Evolutionary conservation across 2,888 invertebrate species (phyloP).

Genomic region (Hirtodrosophila confusa): DNA sequence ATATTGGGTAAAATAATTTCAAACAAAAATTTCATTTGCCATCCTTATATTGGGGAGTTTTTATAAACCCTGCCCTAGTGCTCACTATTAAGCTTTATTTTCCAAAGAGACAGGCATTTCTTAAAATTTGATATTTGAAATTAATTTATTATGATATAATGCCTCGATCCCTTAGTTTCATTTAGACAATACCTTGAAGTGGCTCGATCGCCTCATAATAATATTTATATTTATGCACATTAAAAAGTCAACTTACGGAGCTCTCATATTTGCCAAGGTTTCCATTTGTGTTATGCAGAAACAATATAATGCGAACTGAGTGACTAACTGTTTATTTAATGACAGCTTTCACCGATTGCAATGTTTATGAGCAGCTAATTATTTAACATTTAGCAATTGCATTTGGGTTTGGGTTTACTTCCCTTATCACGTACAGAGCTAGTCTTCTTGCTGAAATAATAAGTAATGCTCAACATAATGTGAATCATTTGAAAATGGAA

Average conservation of each 20-base stretch:
- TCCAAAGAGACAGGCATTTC: no score
- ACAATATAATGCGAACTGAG: conserved; percentile 14
- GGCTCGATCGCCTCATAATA: no score
- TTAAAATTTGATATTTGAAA: no score
- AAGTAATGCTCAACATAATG: neutral
- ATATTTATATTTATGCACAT: no score
- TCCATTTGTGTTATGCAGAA: conserved; percentile 24
- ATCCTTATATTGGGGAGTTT: no score
- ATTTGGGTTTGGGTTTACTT: conserved; percentile 8
- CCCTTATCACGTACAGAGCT: conserved; percentile 42
- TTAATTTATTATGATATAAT: no score
- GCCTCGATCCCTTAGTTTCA: no score
- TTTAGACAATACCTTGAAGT: no score
- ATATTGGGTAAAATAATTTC: no score
- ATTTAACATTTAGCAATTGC: conserved; percentile 19
- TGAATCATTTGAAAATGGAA: neutral
- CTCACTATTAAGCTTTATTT: no score
- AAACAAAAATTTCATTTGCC: no score
- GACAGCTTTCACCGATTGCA: conserved; percentile 37
- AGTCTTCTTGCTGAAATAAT: neutral
- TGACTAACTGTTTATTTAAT: conserved; percentile 39
- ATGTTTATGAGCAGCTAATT: neutral
- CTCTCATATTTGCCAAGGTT: conserved; percentile 22
- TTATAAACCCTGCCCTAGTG: no score
- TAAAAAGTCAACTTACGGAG: conserved; percentile 4